These are phyloP conservation scores for Rutilus rutilus DNA, from an alignment of 2,113 vertebrate genomes.

Conservation along the genomic window DNA sequence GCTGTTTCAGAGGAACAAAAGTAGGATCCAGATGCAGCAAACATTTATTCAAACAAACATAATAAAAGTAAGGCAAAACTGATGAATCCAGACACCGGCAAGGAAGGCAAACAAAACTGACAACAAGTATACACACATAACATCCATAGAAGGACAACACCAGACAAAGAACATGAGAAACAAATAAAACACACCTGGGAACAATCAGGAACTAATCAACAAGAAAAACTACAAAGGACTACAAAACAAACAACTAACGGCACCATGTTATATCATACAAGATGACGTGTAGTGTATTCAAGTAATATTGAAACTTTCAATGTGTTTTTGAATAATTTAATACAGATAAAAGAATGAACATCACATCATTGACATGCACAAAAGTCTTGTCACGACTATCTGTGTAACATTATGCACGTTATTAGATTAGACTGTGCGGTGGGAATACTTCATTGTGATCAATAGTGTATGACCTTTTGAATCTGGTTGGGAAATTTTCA, in stretches of 20 bases:
- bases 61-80: too few species aligned
- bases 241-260: not conserved
- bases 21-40: too few species aligned
- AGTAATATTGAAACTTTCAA: not conserved
- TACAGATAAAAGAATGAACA: not conserved
- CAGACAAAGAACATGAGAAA: too few species aligned
- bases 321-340: not conserved
- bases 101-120: too few species aligned
- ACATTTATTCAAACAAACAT: too few species aligned
- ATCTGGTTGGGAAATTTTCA: slow-evolving; percentile 45
- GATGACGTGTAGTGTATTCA: not conserved
- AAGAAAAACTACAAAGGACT: too few species aligned
- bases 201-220: too few species aligned
- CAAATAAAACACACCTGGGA: too few species aligned
- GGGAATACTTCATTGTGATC: slow-evolving; percentile 36
- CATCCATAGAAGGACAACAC: too few species aligned
- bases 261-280: not conserved
- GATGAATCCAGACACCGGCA: too few species aligned
- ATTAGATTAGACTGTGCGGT: slow-evolving; percentile 4
- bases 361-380: not conserved
- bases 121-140: too few species aligned
- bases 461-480: slow-evolving; percentile 50
- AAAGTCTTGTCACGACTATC: not conserved
- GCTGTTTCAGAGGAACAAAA: too few species aligned
- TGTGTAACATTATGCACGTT: slow-evolving; percentile 26